A percentile compares a stretch with the other conserved stretches of the same genome.
Evolutionary conservation across 2,888 invertebrate genomes (phyloP).

Genomic region (Halocaridina rubra): DNA sequence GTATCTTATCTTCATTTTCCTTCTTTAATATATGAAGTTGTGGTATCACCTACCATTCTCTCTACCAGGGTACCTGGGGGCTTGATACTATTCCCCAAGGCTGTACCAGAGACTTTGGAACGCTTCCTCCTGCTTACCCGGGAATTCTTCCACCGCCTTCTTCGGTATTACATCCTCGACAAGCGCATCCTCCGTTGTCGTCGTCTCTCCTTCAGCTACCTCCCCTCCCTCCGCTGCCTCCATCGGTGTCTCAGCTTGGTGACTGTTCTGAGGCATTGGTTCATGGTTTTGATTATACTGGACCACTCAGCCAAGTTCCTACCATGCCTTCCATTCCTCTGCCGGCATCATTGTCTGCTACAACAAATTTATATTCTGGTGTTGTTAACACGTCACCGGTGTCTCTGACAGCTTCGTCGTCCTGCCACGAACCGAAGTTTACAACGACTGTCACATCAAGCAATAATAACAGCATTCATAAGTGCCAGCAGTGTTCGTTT

Average conservation of each 20-base stretch:
- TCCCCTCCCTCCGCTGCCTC: not conserved
- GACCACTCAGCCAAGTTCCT: too few relatives aligned
- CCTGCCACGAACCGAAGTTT: not conserved
- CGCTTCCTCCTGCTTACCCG: conserved; percentile 11
- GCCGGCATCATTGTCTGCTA: too few relatives aligned
- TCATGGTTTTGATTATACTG: too few relatives aligned
- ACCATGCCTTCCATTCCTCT: too few relatives aligned
- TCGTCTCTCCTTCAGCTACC: not conserved
- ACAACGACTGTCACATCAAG: conserved; percentile 8
- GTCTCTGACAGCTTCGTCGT: not conserved
- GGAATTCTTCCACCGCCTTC: not conserved
- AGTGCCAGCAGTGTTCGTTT: conserved; percentile 49
- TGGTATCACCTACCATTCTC: conserved; percentile 57
- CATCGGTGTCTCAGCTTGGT: not conserved
- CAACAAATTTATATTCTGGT: too few relatives aligned
- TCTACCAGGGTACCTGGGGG: conserved; percentile 50
- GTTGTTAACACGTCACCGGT: conserved; percentile 11
- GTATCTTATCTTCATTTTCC: too few relatives aligned
- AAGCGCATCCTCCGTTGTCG: not conserved
- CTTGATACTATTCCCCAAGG: conserved; percentile 32
- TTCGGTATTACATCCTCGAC: not conserved
- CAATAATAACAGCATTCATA: conserved; percentile 45
- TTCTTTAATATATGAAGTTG: too few relatives aligned
- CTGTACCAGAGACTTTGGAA: conserved; percentile 10
- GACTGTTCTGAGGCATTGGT: too few relatives aligned